Percentiles rank a stretch among this genome's conserved stretches.
Conservation (phyloP, 1,140 invertebrate species). For the Drosophila asahinai region DNA sequence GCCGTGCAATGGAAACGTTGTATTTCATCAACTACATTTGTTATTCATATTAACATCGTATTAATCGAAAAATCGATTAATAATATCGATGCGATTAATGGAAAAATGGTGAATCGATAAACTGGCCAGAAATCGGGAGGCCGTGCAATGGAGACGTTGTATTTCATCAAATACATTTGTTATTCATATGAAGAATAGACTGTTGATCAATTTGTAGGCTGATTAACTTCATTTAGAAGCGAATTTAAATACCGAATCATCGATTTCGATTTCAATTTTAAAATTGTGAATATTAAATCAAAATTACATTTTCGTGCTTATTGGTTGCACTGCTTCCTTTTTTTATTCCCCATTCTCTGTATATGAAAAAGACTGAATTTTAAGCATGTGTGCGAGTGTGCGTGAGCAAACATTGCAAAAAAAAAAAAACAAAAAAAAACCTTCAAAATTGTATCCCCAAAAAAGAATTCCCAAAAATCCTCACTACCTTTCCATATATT, state of each 20-base stretch:
- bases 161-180: neutral
- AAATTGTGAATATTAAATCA: slow-evolving; percentile 3
- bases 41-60: neutral
- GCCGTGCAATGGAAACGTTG: neutral
- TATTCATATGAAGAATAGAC: slow-evolving; percentile 4
- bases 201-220: neutral
- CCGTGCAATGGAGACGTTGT: neutral
- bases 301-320: slow-evolving; percentile 18
- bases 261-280: slow-evolving; percentile 29
- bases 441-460: neutral
- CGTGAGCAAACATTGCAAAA: slow-evolving; percentile 44
- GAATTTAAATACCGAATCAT: neutral
- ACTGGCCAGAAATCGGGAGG: slow-evolving; percentile 5
- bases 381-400: slow-evolving; percentile 15
- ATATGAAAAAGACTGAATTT: slow-evolving; percentile 79
- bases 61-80: no score
- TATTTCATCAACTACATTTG: neutral
- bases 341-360: slow-evolving; percentile 35
- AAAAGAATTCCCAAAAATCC: slow-evolving; percentile 12
- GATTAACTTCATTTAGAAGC: slow-evolving; percentile 2
- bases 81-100: neutral
- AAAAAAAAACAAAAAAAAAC: slow-evolving; percentile 3
- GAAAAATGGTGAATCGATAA: neutral
- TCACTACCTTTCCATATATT: slow-evolving; percentile 3
- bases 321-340: slow-evolving; percentile 36